Base-by-base conservation (phyloP, 2,113 vertebrate species). In the Rhinogobius similis region DNA sequence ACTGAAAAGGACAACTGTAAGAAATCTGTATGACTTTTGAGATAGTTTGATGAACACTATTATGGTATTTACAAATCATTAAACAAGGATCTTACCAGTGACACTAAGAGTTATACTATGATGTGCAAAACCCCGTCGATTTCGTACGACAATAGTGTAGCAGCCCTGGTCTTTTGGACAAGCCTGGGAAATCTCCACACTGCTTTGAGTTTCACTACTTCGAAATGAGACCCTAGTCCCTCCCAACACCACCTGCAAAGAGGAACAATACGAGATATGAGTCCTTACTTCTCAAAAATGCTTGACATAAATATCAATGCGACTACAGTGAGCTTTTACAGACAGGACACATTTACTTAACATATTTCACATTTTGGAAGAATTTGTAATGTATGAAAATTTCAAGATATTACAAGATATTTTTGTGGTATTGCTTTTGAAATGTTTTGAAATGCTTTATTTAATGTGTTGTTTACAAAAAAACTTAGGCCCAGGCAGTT, bases 71-170 rank as follows among this genome's bases (percentile, higher is more conserved):
- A 38, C 12, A 44, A 18, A 5, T 44, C 14, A n/a, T 48, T 27
- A 39, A 39, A 23, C n/a, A 48, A 39, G 20, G 26, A 3, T 21
- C 81, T 79, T 56, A 94, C 94, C 92, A 29, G 90, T 79, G 65
- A 94, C 90, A 23, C 82, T 77, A 63, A 95, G 89, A n/a, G 61
- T 86, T 11, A 90, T 66, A 0, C 87, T 93, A 56, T 93, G 92
- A n/a, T 91, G 87, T 32, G 81, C 83, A 1, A 77, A 87, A 11
- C 92, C 90, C 56, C 62, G 41, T 52, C 76, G 58, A 80, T 90
- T 91, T 43, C 68, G 80, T 5, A 91, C 90, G 5, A 93, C 21
- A 0, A 93, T 20, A 0, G 90, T 90, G 86, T 94, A 94, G 3
- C 63, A 87, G 65, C 93, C 93, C 0, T 75, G 61, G 62, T 94